phyloP scores from a whole-genome alignment of 2,113 vertebrate genomes.

The Girardinichthys multiradiatus region DNA sequence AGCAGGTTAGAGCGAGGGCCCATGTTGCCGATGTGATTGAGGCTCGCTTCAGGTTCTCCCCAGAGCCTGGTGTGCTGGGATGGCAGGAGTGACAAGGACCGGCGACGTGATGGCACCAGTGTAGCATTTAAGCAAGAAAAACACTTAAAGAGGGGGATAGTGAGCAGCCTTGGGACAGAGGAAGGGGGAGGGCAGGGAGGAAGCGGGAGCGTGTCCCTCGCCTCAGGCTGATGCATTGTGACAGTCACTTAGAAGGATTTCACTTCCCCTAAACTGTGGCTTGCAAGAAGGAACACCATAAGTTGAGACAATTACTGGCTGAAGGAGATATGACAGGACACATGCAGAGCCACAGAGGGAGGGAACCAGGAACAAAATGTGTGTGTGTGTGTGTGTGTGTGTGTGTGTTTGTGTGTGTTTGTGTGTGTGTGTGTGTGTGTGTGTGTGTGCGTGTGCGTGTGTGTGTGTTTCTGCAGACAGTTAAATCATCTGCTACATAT shows the following conservation, averaged over 20 bases:
- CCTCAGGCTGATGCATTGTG: slow-evolving; percentile 85
- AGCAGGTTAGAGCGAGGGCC: slow-evolving; percentile 85
- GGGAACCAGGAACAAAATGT: slow-evolving; percentile 50
- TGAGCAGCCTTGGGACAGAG: slow-evolving; percentile 57
- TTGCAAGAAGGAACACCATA: slow-evolving; percentile 83
- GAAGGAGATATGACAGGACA: slow-evolving; percentile 92
- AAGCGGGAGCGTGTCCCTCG: slow-evolving; percentile 77
- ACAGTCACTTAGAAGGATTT: slow-evolving; percentile 94
- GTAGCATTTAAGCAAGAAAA: slow-evolving; percentile 59
- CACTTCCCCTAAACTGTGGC: slow-evolving; percentile 86
- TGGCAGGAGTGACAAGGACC: slow-evolving; percentile 50
- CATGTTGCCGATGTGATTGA: slow-evolving; percentile 88
- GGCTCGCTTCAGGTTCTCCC: slow-evolving; percentile 84
- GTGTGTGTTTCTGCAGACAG: slow-evolving; percentile 24
- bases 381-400: slow-evolving; percentile 32
- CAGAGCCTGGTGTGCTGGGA: slow-evolving; percentile 52
- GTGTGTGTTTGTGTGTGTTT: neutral
- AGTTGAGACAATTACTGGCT: slow-evolving; percentile 88
- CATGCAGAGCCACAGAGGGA: slow-evolving; percentile 58
- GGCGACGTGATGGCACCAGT: slow-evolving; percentile 50
- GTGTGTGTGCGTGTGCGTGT: neutral
- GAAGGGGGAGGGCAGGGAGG: slow-evolving; percentile 10
- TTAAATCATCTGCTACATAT: slow-evolving; percentile 47
- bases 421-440: no score
- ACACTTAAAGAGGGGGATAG: slow-evolving; percentile 68